Percentiles rank a stretch among this genome's conserved stretches.
Evolutionary conservation across 2,888 invertebrate species (phyloP).

Genomic region (Acleris emargana): DNA sequence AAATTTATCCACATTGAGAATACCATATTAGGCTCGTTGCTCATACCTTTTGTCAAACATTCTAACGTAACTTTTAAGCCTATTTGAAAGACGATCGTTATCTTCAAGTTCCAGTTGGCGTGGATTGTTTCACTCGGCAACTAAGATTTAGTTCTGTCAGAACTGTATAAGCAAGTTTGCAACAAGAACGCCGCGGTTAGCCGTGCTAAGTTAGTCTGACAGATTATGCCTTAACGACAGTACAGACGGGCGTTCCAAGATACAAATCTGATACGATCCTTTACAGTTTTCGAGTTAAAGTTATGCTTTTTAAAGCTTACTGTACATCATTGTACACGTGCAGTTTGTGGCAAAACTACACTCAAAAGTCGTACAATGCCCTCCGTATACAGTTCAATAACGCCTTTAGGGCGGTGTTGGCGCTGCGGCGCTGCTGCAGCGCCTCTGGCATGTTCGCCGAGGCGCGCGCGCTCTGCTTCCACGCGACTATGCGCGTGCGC

Average conservation of each 20-base stretch:
- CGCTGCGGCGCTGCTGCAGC: too few species aligned
- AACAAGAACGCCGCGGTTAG: constrained; percentile 38
- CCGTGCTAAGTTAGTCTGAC: constrained; percentile 40
- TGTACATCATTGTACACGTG: too few species aligned
- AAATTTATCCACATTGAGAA: too few species aligned
- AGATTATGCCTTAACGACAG: constrained; percentile 35
- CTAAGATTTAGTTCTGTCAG: constrained; percentile 39
- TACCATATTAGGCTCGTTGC: not conserved
- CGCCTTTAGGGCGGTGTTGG: too few species aligned
- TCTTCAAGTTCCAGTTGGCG: constrained; percentile 24
- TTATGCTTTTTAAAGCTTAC: too few species aligned
- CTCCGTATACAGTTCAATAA: too few species aligned
- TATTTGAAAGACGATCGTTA: constrained; percentile 20
- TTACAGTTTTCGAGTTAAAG: too few species aligned
- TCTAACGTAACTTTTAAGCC: constrained; percentile 6
- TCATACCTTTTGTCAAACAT: not conserved
- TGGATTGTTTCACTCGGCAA: constrained; percentile 32
- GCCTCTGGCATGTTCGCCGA: too few species aligned
- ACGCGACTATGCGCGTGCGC: too few species aligned
- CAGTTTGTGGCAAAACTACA: too few species aligned
- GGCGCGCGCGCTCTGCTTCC: too few species aligned
- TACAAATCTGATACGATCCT: constrained; percentile 13
- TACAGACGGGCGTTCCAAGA: constrained; percentile 17
- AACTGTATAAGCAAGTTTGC: constrained; percentile 38
- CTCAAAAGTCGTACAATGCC: too few species aligned